Conservation (phyloP, 2,888 invertebrate species). For the Malachius bipustulatus region DNA sequence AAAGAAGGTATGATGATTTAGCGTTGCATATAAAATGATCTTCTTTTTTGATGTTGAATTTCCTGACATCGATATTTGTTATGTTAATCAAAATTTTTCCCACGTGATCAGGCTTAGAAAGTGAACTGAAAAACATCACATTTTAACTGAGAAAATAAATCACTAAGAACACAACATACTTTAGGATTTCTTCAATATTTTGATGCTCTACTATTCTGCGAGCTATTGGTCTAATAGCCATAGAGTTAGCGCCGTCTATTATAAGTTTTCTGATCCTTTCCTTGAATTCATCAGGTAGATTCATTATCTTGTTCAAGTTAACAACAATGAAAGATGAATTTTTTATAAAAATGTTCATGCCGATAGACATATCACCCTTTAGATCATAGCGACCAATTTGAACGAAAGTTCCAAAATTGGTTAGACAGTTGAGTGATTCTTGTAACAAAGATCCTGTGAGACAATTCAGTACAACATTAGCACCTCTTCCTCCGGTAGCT, state of each 20-base stretch:
- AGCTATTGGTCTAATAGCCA: slow-evolving; percentile 55
- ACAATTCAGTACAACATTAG: slow-evolving; percentile 83
- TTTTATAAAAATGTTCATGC: slow-evolving; percentile 61
- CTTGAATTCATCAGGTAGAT: slow-evolving; percentile 42
- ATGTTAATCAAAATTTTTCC: slow-evolving; percentile 32
- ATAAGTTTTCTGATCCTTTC: slow-evolving; percentile 43
- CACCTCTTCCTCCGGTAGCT: slow-evolving; percentile 76
- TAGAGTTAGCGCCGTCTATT: slow-evolving; percentile 48
- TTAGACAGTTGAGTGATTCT: slow-evolving; percentile 52
- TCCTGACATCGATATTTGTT: slow-evolving; percentile 26
- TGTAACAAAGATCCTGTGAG: slow-evolving; percentile 80
- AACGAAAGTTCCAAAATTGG: slow-evolving; percentile 54
- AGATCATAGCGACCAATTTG: slow-evolving; percentile 81
- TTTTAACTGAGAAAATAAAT: not conserved
- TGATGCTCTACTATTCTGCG: slow-evolving; percentile 50
- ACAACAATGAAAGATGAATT: slow-evolving; percentile 72
- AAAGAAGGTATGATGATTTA: slow-evolving; percentile 31
- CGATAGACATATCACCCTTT: slow-evolving; percentile 53
- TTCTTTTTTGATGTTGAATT: slow-evolving; percentile 29
- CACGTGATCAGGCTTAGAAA: slow-evolving; percentile 26
- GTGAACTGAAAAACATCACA: slow-evolving; percentile 9
- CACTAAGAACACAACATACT: slow-evolving; percentile 30
- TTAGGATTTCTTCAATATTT: slow-evolving; percentile 57
- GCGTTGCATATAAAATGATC: slow-evolving; percentile 32
- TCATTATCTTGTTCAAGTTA: slow-evolving; percentile 56